Conservation (phyloP, 2,888 invertebrate genomes). For the Hypolimnas misippus region DNA sequence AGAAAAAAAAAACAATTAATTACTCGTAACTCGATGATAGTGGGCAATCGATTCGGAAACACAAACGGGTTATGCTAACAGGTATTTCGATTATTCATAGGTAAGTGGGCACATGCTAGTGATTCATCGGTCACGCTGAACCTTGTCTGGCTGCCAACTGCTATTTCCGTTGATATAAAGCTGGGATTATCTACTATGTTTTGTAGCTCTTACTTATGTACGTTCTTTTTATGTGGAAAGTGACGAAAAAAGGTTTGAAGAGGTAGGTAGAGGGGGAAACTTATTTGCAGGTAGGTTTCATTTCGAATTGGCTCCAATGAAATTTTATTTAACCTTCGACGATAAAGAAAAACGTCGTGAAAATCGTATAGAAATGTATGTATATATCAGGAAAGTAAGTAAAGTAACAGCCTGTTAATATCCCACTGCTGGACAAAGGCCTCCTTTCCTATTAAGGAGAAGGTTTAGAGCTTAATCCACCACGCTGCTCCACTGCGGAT, state of each 20-base stretch:
- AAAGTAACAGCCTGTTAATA: too few species aligned
- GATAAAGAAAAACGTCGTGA: too few species aligned
- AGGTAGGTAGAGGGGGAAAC: too few species aligned
- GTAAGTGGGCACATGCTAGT: constrained; percentile 32
- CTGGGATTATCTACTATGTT: constrained; percentile 33
- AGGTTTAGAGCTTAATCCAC: too few species aligned
- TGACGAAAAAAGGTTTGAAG: background rate
- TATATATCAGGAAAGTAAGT: too few species aligned
- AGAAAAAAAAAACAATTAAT: background rate
- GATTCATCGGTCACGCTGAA: constrained; percentile 37
- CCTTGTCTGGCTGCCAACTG: constrained; percentile 44
- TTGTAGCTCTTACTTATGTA: constrained; percentile 1
- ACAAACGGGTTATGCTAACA: constrained; percentile 18
- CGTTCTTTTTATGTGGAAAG: constrained; percentile 12
- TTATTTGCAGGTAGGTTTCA: too few species aligned
- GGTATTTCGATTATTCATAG: constrained; percentile 21
- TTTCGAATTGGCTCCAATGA: too few species aligned
- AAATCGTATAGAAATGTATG: too few species aligned
- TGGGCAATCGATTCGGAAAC: constrained; percentile 11
- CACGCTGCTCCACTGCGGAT: too few species aligned
- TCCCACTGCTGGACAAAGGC: too few species aligned
- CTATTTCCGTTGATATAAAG: constrained; percentile 47
- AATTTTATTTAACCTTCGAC: too few species aligned
- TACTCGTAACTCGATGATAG: constrained; percentile 14
- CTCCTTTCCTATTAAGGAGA: too few species aligned